phyloP scores from a whole-genome alignment of 2,888 invertebrate genomes.

The Dasypolia templi region DNA sequence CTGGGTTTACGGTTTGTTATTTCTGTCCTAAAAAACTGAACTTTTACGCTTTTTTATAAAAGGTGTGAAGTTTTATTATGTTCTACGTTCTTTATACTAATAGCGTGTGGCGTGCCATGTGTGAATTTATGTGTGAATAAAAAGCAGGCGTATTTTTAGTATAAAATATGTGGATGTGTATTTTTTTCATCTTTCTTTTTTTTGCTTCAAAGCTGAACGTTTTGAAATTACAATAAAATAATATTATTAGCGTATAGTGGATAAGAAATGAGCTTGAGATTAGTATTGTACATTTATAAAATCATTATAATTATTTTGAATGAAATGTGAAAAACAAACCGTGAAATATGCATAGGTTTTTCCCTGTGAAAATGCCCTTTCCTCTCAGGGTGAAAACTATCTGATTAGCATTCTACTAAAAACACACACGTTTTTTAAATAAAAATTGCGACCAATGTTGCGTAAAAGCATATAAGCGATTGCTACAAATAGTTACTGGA shows the following conservation, averaged over 20 bases:
- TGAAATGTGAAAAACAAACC: no score
- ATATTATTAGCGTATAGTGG: background rate
- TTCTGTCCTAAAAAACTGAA: constrained; percentile 29
- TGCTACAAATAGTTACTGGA: background rate
- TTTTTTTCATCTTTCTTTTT: no score
- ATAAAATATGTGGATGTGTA: background rate
- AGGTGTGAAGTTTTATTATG: constrained; percentile 18
- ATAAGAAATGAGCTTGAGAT: no score
- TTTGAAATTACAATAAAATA: background rate
- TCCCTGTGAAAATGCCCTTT: background rate
- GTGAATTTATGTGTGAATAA: constrained; percentile 13
- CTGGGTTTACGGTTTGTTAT: constrained; percentile 42
- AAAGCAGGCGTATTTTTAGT: constrained; percentile 14
- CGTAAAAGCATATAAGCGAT: background rate
- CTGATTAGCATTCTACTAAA: background rate
- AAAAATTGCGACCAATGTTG: background rate
- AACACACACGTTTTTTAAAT: rapidly evolving
- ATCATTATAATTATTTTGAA: no score
- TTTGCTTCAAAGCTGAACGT: background rate
- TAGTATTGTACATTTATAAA: background rate
- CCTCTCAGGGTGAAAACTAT: background rate
- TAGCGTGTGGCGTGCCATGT: constrained; percentile 7
- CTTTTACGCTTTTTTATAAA: constrained; percentile 29
- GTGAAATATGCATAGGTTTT: background rate
- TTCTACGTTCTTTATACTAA: constrained; percentile 35